Evolutionary conservation across 2,888 invertebrate genomes (phyloP), one percentile per base, ranked within the genome.

Genomic region (Heliconius cydno): DNA sequence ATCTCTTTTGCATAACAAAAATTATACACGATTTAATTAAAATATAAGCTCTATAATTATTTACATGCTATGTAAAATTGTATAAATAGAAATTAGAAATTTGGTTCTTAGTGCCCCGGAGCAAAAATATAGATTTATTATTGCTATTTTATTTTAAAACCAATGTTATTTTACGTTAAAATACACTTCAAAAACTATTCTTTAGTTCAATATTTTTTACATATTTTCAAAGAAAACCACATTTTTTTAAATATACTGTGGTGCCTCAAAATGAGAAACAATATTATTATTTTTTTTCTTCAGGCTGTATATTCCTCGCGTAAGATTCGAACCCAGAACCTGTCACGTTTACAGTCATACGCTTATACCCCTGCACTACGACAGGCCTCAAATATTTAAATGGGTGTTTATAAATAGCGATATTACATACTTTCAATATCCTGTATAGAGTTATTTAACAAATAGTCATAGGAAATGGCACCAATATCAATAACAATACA

Each of bases 1-100:
- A 28, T 75, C 15, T 9, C 38, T 63, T 74, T 65, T 75, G 41
- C 74, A 34, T 74, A 75, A 65, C 41, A 41, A 75, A 63, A 19
- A 22, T 28, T 5, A 65, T 46, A 74, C 19, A 65, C 25, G 65
- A 46, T 65, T 75, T 38, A 63, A 38, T 38, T 63, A 75, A 75
- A 75, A 28, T 75, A 74, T 63, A 60, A 34, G 38, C 38, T 10
- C 60, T 7, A 74, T 60, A 63, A 34, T 38, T 60, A 34, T n/a
- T 74, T 63, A 34, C 9, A 13, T 0, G 9, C 15, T 73, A n/a
- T n/a, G 10, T 60, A 3, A 25, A 60, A 52, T 60, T n/a, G 52
- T 30, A 6, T 25, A 52, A n/a, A 9, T 19, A 57, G 10, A 57
- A 57, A 7, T 57, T 57, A 1, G 22, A 46, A 46, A 13, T 57